Evolutionary conservation across 2,888 invertebrate species (phyloP).

Genomic region (Megamerina dolium): DNA sequence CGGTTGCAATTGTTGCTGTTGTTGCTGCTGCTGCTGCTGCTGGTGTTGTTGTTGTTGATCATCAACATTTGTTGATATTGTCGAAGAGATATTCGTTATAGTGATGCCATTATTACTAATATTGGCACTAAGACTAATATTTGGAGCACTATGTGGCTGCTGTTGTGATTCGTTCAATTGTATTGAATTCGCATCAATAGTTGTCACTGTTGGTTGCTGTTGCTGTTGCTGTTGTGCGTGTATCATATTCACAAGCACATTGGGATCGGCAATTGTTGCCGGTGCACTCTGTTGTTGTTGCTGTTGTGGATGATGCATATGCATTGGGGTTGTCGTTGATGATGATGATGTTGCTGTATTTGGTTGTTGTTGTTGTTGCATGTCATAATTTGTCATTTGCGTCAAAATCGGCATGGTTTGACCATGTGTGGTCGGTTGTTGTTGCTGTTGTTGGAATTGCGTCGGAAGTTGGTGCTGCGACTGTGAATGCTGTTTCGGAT

Average conservation of each 20-base stretch:
- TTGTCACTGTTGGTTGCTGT: conserved; percentile 21
- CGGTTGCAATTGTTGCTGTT: conserved; percentile 23
- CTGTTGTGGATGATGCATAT: conserved; percentile 20
- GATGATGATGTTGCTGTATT: conserved; percentile 16
- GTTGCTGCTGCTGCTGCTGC: conserved; percentile 22
- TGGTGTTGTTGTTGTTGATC: conserved; percentile 21
- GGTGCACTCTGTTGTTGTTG: conserved; percentile 37
- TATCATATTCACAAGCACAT: conserved; percentile 29
- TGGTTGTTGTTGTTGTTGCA: conserved; percentile 26
- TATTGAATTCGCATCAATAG: conserved; percentile 5
- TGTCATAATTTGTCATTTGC: conserved; percentile 37
- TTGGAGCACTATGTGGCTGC: conserved; percentile 25
- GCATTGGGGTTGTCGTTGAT: too few species aligned
- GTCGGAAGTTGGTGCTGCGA: conserved; percentile 21
- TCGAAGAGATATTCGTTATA: conserved; percentile 19
- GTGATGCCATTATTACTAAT: conserved; percentile 30
- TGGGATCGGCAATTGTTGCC: conserved; percentile 40
- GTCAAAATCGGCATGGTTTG: conserved; percentile 42
- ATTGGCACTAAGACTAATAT: conserved; percentile 44
- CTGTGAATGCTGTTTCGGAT: conserved; percentile 17
- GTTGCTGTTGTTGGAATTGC: conserved; percentile 33
- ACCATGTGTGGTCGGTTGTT: conserved; percentile 33
- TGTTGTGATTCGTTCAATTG: conserved; percentile 20
- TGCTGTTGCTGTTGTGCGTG: conserved; percentile 32
- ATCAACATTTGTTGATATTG: conserved; percentile 17